These are phyloP conservation scores for Caenorhabditis sp. DNA, from an alignment of 2,888 invertebrate species.

Conservation along the genomic window DNA sequence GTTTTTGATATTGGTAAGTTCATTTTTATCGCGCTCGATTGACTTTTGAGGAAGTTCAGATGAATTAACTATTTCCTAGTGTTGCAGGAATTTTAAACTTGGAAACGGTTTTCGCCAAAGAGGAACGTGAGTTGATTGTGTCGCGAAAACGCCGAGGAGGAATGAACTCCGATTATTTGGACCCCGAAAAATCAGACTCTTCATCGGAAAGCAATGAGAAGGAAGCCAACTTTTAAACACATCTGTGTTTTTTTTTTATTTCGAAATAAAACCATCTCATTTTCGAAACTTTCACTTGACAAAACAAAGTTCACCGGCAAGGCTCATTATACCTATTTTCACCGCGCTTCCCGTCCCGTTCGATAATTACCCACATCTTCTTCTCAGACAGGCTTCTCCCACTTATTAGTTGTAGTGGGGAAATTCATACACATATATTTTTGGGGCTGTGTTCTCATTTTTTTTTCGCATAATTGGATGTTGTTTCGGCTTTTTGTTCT, in stretches of 20 bases:
- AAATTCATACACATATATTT: no score
- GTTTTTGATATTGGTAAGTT: slow-evolving; percentile 18
- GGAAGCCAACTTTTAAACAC: no score
- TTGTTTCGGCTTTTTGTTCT: not conserved
- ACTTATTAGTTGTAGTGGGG: no score
- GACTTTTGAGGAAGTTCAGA: no score
- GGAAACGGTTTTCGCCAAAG: slow-evolving; percentile 38
- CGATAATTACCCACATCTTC: not conserved
- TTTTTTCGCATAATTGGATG: not conserved
- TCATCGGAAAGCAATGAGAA: not conserved
- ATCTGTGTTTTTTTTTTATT: no score
- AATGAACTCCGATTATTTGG: slow-evolving; percentile 46
- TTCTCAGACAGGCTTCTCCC: not conserved
- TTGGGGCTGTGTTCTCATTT: not conserved
- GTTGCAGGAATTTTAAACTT: slow-evolving; percentile 33
- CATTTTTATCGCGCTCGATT: not conserved
- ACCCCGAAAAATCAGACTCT: slow-evolving; percentile 20
- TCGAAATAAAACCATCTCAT: no score
- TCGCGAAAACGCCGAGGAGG: slow-evolving; percentile 7
- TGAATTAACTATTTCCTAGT: not conserved
- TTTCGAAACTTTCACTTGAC: no score
- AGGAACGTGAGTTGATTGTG: slow-evolving; percentile 37
- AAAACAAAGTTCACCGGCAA: no score
- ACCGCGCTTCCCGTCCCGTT: not conserved
- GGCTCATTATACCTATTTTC: not conserved